Percentiles rank a stretch among this genome's conserved stretches.
phyloP scores from a whole-genome alignment of 2,113 vertebrate species.

The Gorsachius goisagi region DNA sequence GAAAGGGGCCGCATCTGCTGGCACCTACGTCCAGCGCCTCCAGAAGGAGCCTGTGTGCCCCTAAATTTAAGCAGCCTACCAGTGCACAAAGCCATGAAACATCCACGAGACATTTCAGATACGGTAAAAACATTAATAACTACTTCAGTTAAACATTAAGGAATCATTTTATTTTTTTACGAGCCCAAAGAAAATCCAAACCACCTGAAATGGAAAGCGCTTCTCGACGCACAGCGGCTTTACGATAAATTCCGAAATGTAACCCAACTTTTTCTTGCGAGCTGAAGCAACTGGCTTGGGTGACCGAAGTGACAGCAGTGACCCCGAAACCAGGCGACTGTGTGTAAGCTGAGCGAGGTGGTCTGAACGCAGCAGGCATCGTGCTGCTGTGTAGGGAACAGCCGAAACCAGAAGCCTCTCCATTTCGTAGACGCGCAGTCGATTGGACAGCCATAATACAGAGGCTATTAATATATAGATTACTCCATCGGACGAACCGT shows the following conservation, averaged over 20 bases:
- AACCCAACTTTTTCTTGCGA: not conserved
- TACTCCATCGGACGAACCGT: not conserved
- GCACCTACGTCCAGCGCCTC: not conserved
- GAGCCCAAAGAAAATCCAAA: constrained; percentile 16
- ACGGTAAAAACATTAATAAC: not conserved
- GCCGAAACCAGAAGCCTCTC: not conserved
- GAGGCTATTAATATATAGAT: not conserved
- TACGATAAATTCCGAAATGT: not conserved
- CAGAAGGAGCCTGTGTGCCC: not conserved
- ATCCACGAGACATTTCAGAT: not conserved
- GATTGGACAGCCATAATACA: not conserved
- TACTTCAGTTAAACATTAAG: not conserved
- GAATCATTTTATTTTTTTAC: not conserved
- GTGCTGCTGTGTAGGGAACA: not conserved
- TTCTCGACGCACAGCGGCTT: not conserved
- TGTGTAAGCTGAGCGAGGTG: not conserved
- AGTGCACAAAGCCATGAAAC: not conserved
- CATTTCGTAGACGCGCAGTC: not conserved
- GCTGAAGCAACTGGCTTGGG: not conserved
- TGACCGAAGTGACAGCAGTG: not conserved
- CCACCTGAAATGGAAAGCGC: constrained; percentile 48
- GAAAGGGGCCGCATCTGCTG: not conserved
- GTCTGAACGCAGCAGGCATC: not conserved
- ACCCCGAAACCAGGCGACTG: not conserved
- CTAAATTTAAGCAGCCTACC: not conserved